These are phyloP conservation scores for Sesia bembeciformis DNA, from an alignment of 2,888 invertebrate genomes.

Conservation along the genomic window DNA sequence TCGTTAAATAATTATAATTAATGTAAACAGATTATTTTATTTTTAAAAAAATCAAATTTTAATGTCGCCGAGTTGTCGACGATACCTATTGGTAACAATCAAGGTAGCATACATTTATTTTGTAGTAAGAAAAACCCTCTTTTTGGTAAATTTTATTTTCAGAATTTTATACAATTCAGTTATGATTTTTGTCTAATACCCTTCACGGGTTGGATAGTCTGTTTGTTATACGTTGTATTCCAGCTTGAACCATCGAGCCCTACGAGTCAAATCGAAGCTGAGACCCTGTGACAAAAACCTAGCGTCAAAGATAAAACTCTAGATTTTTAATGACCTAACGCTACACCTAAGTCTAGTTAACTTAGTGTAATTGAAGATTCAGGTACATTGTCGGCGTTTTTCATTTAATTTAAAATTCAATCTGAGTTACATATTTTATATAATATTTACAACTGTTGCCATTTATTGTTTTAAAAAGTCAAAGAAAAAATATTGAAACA, in stretches of 20 bases:
- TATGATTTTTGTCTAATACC: too few relatives aligned
- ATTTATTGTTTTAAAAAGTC: slow-evolving; percentile 25
- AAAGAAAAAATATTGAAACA: slow-evolving; percentile 5
- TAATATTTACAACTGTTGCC: slow-evolving; percentile 46
- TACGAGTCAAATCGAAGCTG: slow-evolving; percentile 35
- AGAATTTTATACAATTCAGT: too few relatives aligned
- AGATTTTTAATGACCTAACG: slow-evolving; percentile 52
- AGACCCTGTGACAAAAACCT: slow-evolving; percentile 66
- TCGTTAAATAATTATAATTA: slow-evolving; percentile 4
- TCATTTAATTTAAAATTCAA: slow-evolving; percentile 29
- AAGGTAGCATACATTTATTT: too few relatives aligned
- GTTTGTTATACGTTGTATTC: slow-evolving; percentile 3
- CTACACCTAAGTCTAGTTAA: slow-evolving; percentile 58
- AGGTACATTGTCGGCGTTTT: slow-evolving; percentile 68
- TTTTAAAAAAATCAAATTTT: too few relatives aligned
- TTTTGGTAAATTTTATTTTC: too few relatives aligned
- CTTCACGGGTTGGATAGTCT: too few relatives aligned
- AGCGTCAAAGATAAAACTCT: slow-evolving; percentile 58
- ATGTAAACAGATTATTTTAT: too few relatives aligned
- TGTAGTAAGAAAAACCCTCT: too few relatives aligned
- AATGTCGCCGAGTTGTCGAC: too few relatives aligned
- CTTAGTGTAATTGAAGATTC: slow-evolving; percentile 70
- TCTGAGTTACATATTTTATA: slow-evolving; percentile 29
- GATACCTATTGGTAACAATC: too few relatives aligned
- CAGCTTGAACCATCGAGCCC: slow-evolving; percentile 20